Evolutionary conservation across 2,888 invertebrate genomes (phyloP), one percentile per base, ranked within the genome.

Genomic region (Rhaphigaster nebulosa): DNA sequence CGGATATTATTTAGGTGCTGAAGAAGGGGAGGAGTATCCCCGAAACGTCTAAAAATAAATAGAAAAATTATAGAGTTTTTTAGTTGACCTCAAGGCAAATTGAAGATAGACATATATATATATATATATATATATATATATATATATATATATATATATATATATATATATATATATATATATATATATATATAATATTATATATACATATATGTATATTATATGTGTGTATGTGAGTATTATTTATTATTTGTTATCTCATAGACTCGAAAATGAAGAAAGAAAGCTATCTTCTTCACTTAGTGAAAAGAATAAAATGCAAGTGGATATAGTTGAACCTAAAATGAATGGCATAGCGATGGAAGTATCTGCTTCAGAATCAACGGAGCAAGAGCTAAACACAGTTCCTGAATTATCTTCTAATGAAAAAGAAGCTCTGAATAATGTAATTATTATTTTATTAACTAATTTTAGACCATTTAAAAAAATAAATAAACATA

Each of bases 261-360:
- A 13, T 65, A 92, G 92, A 88, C 65, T 92, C 18, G 91, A 92
- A 90, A 87, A 23, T 76, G 92, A 92, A 87, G 92, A 91, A 65
- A 91, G 87, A 54, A 88, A 87, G 65, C 52, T 92, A 65, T 87
- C 92, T 8, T 54, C 76, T 26, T 87, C 91, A 15, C 20, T 91
- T 23, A 70, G 18, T 34, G 91, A 91, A 23, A 87, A 90, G 26
- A 90, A 87, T 41, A 89, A 91, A 89, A 92, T 92, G 91, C 91
- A 91, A 41, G 90, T 92, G 1, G 91, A 92, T 60, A 76, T 56
- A 18, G 45, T 34, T 50, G 90, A 90, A 56, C 87, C 84, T n/a
- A 90, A 91, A 87, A 88, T 91, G 29, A 91, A 90, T 34, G 87
- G 65, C 10, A 65, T 87, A 34, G 45, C 65, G 2, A 29, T 34